These are phyloP conservation scores for Eutrigla gurnardus DNA, from an alignment of 2,797 vertebrate species.

Conservation along the genomic window DNA sequence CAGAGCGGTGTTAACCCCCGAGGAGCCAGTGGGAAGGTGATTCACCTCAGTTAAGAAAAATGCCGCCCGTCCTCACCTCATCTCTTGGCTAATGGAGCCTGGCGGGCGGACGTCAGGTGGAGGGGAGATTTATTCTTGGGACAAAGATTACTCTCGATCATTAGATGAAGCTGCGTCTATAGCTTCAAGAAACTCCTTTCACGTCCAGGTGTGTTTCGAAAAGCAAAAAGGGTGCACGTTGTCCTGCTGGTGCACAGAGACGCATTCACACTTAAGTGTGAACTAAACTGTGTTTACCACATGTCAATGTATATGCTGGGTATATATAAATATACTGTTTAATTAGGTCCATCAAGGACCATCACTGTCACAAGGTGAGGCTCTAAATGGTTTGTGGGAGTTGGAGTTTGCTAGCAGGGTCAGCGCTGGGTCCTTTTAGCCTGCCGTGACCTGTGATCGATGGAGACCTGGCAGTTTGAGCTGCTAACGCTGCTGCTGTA, in stretches of 20 bases:
- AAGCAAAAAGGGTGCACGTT: constrained; percentile 2
- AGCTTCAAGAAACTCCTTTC: constrained; percentile 24
- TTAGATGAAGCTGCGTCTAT: constrained; percentile 25
- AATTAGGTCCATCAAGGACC: constrained; percentile 25
- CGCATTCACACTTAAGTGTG: background rate
- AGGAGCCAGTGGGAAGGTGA: constrained; percentile 69
- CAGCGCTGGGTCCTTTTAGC: constrained; percentile 59
- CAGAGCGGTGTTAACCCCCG: constrained; percentile 69
- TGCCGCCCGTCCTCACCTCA: constrained; percentile 70
- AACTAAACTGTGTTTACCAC: constrained; percentile 14
- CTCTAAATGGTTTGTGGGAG: constrained; percentile 69
- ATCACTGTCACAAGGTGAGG: constrained; percentile 32
- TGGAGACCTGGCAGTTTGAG: constrained; percentile 62
- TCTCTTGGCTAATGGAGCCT: constrained; percentile 76
- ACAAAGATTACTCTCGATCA: constrained; percentile 54
- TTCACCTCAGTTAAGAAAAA: constrained; percentile 73
- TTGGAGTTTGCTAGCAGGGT: constrained; percentile 46
- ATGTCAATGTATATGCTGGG: too few relatives aligned
- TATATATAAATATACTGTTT: constrained; percentile 33
- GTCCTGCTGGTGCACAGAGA: background rate
- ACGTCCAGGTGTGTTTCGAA: constrained; percentile 16
- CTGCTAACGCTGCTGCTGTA: constrained; percentile 8
- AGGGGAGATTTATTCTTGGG: constrained; percentile 60
- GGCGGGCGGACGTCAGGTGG: constrained; percentile 49
- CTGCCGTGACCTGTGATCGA: constrained; percentile 66